These are phyloP conservation scores for Chrysemys picta DNA, from an alignment of 2,113 vertebrate genomes.

Conservation along the genomic window DNA sequence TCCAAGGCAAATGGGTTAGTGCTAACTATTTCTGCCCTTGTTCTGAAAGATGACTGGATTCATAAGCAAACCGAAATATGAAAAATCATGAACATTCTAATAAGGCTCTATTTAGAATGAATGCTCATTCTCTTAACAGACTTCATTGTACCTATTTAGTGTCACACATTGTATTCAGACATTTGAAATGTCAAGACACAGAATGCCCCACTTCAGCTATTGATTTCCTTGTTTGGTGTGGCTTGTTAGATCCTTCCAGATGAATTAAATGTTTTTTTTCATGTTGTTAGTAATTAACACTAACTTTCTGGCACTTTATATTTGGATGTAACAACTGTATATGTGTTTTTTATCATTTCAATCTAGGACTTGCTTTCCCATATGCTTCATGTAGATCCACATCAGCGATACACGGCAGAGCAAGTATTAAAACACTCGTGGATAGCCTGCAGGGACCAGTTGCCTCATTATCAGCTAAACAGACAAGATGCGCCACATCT, in stretches of 20 bases:
- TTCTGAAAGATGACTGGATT: background rate
- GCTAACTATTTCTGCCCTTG: background rate
- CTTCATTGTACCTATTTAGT: background rate
- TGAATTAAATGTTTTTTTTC: background rate
- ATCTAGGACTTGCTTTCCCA: conserved; percentile 93
- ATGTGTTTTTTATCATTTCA: background rate
- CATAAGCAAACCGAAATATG: background rate
- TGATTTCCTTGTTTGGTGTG: background rate
- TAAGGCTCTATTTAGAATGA: conserved; percentile 7
- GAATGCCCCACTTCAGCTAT: conserved; percentile 35
- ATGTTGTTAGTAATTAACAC: background rate
- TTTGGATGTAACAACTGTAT: background rate
- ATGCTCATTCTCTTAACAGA: conserved; percentile 28
- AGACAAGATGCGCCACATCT: conserved; percentile 90
- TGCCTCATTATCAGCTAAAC: conserved; percentile 92
- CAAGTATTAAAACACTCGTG: conserved; percentile 96
- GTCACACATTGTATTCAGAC: conserved; percentile 47
- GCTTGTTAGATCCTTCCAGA: background rate
- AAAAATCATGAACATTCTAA: background rate
- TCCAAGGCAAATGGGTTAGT: background rate
- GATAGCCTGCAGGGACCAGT: conserved; percentile 91
- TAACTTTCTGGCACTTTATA: background rate
- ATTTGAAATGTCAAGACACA: conserved; percentile 50
- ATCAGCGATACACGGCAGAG: conserved; percentile 94
- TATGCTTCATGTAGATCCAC: conserved; percentile 98